phyloP scores from a whole-genome alignment of 2,888 invertebrate genomes.

The Diarsia brunnea region DNA sequence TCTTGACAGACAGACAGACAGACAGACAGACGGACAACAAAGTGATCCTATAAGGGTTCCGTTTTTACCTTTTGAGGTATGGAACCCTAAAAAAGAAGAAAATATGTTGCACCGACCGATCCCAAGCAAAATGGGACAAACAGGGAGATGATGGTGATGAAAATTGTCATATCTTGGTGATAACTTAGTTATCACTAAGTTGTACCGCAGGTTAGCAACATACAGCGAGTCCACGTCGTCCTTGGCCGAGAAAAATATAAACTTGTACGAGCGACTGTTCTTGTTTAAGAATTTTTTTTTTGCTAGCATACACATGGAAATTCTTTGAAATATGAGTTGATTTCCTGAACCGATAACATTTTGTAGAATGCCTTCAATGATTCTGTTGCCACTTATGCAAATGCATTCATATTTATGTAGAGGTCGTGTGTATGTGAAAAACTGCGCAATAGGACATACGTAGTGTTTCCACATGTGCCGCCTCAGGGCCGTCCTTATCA shows the following conservation, averaged over 20 bases:
- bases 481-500: slow-evolving; percentile 59
- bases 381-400: slow-evolving; percentile 31
- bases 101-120: not conserved
- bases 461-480: slow-evolving; percentile 32
- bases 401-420: slow-evolving; percentile 39
- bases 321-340: not conserved
- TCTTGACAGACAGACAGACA: no score
- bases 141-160: slow-evolving; percentile 1
- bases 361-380: slow-evolving; percentile 6
- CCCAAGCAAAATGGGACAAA: not conserved
- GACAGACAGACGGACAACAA: no score
- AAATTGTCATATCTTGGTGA: not conserved
- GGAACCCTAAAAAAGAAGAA: not conserved
- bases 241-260: not conserved
- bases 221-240: not conserved
- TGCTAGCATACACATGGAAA: not conserved
- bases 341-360: slow-evolving; percentile 22
- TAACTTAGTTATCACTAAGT: no score
- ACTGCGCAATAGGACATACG: slow-evolving; percentile 53
- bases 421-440: slow-evolving; percentile 42
- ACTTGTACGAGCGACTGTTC: not conserved
- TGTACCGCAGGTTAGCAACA: not conserved
- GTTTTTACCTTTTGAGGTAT: no score
- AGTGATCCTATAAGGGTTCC: no score
- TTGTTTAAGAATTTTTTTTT: not conserved